These are phyloP conservation scores for Prosapia bicincta DNA, from an alignment of 2,888 invertebrate species.

Conservation along the genomic window DNA sequence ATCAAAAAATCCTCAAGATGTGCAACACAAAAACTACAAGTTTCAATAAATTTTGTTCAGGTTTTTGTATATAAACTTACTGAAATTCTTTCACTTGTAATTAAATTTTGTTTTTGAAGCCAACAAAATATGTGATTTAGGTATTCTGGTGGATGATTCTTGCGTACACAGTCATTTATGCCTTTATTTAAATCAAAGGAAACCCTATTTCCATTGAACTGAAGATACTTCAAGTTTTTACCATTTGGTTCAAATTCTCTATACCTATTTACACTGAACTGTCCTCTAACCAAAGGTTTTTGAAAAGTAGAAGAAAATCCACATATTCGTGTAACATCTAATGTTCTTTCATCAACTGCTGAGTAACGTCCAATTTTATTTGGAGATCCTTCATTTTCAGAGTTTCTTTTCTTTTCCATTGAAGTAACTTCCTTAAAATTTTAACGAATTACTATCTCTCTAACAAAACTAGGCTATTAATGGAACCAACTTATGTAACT, in stretches of 20 bases:
- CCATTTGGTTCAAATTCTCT: constrained; percentile 6
- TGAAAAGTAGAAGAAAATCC: constrained; percentile 9
- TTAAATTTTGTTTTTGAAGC: not conserved
- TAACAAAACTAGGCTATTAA: too few species aligned
- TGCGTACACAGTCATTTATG: constrained; percentile 8
- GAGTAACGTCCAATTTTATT: too few species aligned
- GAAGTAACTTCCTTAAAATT: too few species aligned
- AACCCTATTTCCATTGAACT: constrained; percentile 10
- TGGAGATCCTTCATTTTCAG: too few species aligned
- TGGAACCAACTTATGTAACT: too few species aligned
- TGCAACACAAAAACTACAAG: too few species aligned
- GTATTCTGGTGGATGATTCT: constrained; percentile 14
- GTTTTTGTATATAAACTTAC: constrained; percentile 10
- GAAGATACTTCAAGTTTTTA: constrained; percentile 15
- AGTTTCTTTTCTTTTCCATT: too few species aligned
- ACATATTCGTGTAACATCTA: not conserved
- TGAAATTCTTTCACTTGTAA: not conserved
- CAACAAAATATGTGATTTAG: constrained; percentile 22
- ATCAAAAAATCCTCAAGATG: too few species aligned
- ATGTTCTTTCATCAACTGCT: not conserved
- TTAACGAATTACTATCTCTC: too few species aligned
- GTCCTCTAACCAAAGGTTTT: constrained; percentile 18
- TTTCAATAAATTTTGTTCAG: too few species aligned
- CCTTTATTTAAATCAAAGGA: constrained; percentile 24
- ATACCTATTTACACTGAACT: constrained; percentile 13